Conservation (phyloP, 2,888 invertebrate species). For the Caenorhabditis uteleia region DNA sequence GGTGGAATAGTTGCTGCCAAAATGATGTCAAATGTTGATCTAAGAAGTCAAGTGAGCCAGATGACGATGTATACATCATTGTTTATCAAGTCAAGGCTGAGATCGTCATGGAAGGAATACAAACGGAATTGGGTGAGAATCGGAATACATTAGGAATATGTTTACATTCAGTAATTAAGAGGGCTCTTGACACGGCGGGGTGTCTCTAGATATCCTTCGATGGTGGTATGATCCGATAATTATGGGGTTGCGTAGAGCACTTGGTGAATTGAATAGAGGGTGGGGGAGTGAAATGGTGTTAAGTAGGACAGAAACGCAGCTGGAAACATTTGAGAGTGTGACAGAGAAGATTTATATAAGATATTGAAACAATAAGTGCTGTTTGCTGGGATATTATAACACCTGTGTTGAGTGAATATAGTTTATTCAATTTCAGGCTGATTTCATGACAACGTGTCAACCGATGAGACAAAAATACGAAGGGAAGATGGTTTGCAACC, state of each 20-base stretch:
- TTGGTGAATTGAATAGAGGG: background rate
- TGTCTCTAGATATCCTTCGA: background rate
- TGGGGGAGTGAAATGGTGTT: too few species aligned
- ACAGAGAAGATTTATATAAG: too few species aligned
- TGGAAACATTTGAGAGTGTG: too few species aligned
- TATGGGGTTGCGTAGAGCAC: slow-evolving; percentile 19
- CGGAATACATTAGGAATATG: too few species aligned
- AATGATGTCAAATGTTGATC: slow-evolving; percentile 14
- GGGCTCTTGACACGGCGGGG: background rate
- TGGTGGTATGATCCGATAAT: slow-evolving; percentile 35
- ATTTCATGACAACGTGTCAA: slow-evolving; percentile 35
- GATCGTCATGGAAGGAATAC: slow-evolving; percentile 43
- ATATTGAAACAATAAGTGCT: too few species aligned
- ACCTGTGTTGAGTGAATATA: too few species aligned
- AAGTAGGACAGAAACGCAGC: too few species aligned
- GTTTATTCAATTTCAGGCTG: slow-evolving; percentile 31
- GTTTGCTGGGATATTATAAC: too few species aligned
- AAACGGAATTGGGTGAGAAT: slow-evolving; percentile 50
- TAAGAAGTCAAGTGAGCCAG: slow-evolving; percentile 35
- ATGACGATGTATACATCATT: slow-evolving; percentile 42
- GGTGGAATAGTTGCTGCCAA: slow-evolving; percentile 41
- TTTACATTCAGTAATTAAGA: too few species aligned
- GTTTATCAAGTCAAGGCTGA: slow-evolving; percentile 46
- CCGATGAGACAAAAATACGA: slow-evolving; percentile 22
- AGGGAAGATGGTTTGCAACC: slow-evolving; percentile 1